phyloP scores from a whole-genome alignment of 2,797 vertebrate species.

The Furcifer pardalis region DNA sequence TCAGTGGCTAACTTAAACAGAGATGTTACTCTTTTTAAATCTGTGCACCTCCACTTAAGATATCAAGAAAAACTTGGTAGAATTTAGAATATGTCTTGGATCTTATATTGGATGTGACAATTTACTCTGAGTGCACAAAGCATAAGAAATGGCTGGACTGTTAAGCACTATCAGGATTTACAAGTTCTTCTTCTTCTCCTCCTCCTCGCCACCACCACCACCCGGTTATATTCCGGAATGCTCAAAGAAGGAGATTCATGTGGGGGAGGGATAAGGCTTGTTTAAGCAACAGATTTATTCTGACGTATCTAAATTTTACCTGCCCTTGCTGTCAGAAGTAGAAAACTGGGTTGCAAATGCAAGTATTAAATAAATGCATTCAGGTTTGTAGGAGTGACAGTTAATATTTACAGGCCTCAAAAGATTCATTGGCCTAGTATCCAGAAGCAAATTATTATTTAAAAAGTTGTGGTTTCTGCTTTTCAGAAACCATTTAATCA shows the following conservation, averaged over 20 bases:
- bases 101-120: not conserved
- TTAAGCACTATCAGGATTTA: not conserved
- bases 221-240: not conserved
- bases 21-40: too few relatives aligned
- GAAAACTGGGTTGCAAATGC: not conserved
- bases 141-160: not conserved
- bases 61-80: too few relatives aligned
- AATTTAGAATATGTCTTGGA: not conserved
- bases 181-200: too few relatives aligned
- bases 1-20: not conserved
- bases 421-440: not conserved
- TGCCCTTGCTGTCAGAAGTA: not conserved
- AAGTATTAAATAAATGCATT: not conserved
- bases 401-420: not conserved
- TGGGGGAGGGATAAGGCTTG: not conserved
- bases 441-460: not conserved
- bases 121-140: not conserved
- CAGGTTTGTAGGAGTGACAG: not conserved
- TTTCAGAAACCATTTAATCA: not conserved
- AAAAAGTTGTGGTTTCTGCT: not conserved
- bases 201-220: too few relatives aligned
- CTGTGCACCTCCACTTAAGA: too few relatives aligned
- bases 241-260: not conserved
- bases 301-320: not conserved
- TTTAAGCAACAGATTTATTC: not conserved